These are phyloP conservation scores for Diabrotica virgifera DNA, from an alignment of 1,140 invertebrate species.

Conservation along the genomic window DNA sequence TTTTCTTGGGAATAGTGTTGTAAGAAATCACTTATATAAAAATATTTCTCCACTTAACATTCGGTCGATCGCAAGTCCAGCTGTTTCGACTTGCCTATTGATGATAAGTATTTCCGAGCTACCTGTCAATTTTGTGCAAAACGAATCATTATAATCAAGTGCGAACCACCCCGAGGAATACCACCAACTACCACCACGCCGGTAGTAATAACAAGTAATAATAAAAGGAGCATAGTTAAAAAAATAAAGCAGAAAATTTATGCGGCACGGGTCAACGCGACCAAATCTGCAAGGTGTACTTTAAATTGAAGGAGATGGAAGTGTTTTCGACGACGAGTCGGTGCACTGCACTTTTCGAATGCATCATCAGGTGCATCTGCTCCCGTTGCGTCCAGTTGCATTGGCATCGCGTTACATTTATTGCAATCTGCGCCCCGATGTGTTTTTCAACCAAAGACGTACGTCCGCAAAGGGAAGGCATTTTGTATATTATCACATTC, in stretches of 20 bases:
- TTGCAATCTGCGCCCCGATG: neutral
- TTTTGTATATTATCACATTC: too few relatives aligned
- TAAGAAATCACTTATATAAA: too few relatives aligned
- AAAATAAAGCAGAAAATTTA: conserved; percentile 1
- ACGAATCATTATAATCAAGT: neutral
- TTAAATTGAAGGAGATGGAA: neutral
- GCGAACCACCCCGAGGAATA: neutral
- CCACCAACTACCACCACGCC: neutral
- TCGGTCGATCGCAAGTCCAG: too few relatives aligned
- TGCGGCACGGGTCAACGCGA: conserved; percentile 5
- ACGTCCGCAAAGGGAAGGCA: neutral
- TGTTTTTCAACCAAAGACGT: neutral
- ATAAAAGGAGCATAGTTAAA: neutral
- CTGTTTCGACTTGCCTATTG: too few relatives aligned
- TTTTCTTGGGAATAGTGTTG: too few relatives aligned
- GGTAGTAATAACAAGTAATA: neutral
- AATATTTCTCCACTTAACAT: too few relatives aligned
- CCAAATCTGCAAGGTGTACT: conserved; percentile 14
- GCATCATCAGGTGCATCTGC: conserved; percentile 13
- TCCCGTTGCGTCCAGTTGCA: conserved; percentile 5
- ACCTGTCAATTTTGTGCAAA: neutral
- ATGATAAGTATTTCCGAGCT: neutral
- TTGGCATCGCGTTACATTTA: conserved; percentile 1
- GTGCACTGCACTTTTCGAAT: neutral
- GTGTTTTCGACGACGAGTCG: neutral